Conservation (phyloP, 2,797 vertebrate species). For the Cynodonichthys magdalenae region DNA sequence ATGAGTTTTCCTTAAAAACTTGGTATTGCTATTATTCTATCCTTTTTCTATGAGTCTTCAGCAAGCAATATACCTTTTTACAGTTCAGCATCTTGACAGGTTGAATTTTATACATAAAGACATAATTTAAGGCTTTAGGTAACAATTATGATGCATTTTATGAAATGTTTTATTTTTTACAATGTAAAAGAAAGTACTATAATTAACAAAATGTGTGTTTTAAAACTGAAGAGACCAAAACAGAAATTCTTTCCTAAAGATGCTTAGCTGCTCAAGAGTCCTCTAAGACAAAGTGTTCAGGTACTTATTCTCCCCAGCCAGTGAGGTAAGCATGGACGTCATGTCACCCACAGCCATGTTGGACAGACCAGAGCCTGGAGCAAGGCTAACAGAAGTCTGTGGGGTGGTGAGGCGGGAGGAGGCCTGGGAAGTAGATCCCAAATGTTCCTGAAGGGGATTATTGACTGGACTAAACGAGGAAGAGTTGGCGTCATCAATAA, state of each 20-base stretch:
- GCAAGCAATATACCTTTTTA: slow-evolving; percentile 12
- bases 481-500: slow-evolving; percentile 91
- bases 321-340: slow-evolving; percentile 93
- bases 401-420: slow-evolving; percentile 86
- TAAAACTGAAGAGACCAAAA: slow-evolving; percentile 26
- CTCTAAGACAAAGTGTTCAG: slow-evolving; percentile 86
- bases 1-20: slow-evolving; percentile 30
- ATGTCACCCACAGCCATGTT: slow-evolving; percentile 99
- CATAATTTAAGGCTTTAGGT: slow-evolving; percentile 9
- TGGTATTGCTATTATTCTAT: slow-evolving; percentile 8
- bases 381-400: slow-evolving; percentile 80
- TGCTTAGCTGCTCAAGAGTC: slow-evolving; percentile 11
- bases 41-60: slow-evolving; percentile 25
- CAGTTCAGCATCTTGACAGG: slow-evolving; percentile 21
- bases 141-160: slow-evolving; percentile 22
- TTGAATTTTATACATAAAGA: slow-evolving; percentile 23
- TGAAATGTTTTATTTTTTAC: slow-evolving; percentile 20
- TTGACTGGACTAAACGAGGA: slow-evolving; percentile 79
- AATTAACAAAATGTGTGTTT: slow-evolving; percentile 21
- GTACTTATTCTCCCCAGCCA: slow-evolving; percentile 97
- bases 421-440: slow-evolving; percentile 79
- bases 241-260: slow-evolving; percentile 40
- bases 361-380: slow-evolving; percentile 81
- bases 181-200: neutral
- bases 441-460: slow-evolving; percentile 68